Evolutionary conservation across 2,797 vertebrate species (phyloP).

Genomic region (Acipenser transmontanus): DNA sequence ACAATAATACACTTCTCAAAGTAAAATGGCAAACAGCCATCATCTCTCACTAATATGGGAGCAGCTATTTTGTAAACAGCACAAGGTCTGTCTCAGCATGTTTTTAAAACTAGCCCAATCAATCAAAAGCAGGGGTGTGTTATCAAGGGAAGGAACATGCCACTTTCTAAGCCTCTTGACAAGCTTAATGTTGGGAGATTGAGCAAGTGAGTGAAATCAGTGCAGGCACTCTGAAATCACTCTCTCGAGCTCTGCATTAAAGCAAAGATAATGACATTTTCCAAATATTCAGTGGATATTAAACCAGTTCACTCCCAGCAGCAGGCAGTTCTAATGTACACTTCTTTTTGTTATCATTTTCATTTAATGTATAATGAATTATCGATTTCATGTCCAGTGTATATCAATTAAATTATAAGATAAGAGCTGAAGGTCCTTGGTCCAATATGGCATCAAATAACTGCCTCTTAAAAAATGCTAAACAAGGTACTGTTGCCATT

Average conservation of each 20-base stretch:
- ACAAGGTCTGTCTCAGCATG: not conserved
- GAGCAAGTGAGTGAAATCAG: too few species aligned
- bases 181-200: not conserved
- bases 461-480: too few species aligned
- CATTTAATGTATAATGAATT: constrained; percentile 1
- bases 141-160: not conserved
- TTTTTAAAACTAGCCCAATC: not conserved
- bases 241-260: not conserved
- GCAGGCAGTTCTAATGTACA: not conserved
- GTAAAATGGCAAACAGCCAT: too few species aligned
- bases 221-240: not conserved
- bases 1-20: too few species aligned
- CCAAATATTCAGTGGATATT: not conserved
- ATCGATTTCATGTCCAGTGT: not conserved
- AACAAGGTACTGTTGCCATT: too few species aligned
- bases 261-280: not conserved
- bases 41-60: not conserved
- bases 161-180: not conserved
- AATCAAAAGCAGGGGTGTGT: not conserved
- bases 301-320: not conserved
- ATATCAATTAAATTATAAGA: not conserved
- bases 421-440: too few species aligned
- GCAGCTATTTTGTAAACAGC: not conserved
- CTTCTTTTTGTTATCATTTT: not conserved
- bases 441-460: too few species aligned